Percentiles rank a stretch among this genome's conserved stretches.
Evolutionary conservation across 2,113 vertebrate genomes (phyloP).

Genomic region (Coreoperca whiteheadi): DNA sequence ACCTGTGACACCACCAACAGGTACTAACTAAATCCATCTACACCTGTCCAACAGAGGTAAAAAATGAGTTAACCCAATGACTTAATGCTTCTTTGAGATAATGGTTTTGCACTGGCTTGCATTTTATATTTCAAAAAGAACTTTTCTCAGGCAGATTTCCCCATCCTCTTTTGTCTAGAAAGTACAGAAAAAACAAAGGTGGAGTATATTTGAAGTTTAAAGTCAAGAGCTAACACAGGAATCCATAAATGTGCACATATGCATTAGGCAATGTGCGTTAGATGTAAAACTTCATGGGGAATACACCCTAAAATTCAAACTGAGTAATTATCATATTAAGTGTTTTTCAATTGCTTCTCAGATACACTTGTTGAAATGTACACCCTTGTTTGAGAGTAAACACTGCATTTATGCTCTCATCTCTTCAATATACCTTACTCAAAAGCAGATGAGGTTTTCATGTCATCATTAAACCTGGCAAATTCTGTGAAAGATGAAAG

Average conservation of each 20-base stretch:
- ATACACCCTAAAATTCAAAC: not conserved
- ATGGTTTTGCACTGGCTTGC: too few species aligned
- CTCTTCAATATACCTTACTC: not conserved
- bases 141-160: slow-evolving; percentile 3
- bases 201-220: not conserved
- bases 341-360: slow-evolving; percentile 3
- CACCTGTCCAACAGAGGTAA: not conserved
- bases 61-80: not conserved
- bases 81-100: not conserved
- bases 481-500: slow-evolving; percentile 45
- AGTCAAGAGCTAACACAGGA: too few species aligned
- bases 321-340: not conserved
- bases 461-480: slow-evolving; percentile 21
- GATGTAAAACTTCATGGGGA: not conserved
- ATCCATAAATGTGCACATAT: not conserved
- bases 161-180: slow-evolving; percentile 4
- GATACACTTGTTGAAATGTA: not conserved
- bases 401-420: not conserved
- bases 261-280: not conserved
- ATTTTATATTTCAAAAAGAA: not conserved
- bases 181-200: not conserved
- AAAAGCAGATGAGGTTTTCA: not conserved
- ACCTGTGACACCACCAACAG: not conserved
- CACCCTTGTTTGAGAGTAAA: not conserved
- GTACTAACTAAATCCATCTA: not conserved